Evolutionary conservation across 2,113 vertebrate genomes (phyloP), one percentile per base, ranked within the genome.

Genomic region (Odocoileus hemionus): DNA sequence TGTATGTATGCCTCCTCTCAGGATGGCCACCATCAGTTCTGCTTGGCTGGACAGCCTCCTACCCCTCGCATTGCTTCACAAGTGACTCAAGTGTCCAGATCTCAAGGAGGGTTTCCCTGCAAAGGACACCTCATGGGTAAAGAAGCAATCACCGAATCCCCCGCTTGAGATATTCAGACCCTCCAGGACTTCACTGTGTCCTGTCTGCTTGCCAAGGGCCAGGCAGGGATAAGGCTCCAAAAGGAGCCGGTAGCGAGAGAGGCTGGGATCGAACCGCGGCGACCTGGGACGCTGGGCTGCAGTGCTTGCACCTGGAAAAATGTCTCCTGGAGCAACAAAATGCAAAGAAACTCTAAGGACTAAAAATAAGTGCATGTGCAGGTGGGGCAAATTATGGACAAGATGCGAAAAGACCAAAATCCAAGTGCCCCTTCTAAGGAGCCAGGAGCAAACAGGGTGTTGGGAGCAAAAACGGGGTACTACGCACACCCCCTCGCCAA

Each of bases 101-200:
- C n/a, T 79, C 67, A 79, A 15, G 54, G 26, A 1, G 9, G 30
- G 26, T 19, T n/a, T 82, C 58, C 3, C 45, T 67, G 17, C 33
- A 28, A 33, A 23, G 90, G 39, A 39, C 60, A 67, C 43, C 57
- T 95, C 43, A 16, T 10, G 30, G 17, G 36, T 54, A 16, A 89
- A 87, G 87, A 7, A 87, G 25, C 7, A 21, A 54, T 70, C 64
- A 9, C 36, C 0, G 0, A 91, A 28, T 36, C 89, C 23, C 74
- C 89, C 9, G 3, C 1, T 0, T 0, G 14, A 21, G 88, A 39
- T n/a, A 87, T 0, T 0, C 39, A 92, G n/a, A 45, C 78, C 43
- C 1, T 7, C 64, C 5, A n/a, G 82, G 30, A 21, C 15, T 47
- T 90, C 0, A 0, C n/a, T 61, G 0, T 0, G 16, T 8, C 39